Base-by-base conservation (phyloP, 2,888 invertebrate species). In the Papilio elwesi region DNA sequence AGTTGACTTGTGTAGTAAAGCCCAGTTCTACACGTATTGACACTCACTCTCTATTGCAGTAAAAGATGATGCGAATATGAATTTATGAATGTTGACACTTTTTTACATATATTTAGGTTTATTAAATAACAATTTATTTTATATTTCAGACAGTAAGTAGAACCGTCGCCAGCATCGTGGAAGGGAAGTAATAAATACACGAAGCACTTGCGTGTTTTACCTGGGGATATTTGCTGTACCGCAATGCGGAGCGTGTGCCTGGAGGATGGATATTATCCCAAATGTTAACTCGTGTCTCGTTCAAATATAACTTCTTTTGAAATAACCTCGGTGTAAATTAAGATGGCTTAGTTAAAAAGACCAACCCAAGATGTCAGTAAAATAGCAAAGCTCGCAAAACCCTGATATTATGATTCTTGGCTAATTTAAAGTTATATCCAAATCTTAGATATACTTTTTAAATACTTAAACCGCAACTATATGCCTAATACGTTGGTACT, bases 121-220 rank as follows among this genome's bases (percentile, higher is more conserved):
- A 53, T 48, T 65, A 64, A 55, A 55, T 64, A n/a, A 55, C 36
- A 26, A 55, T 36, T 36, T 57, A 43, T 59, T 59, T 26, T 15
- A 59, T 36, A 62, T 52, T 52, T 47, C 47, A n/a, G 36, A 52
- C 67, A 71, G 71, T 71, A 63, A 63, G 38, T 62, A 43, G 63
- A 52, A 71, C 62, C 62, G 62, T 71, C 62, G 62, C 12, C 67
- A 71, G 55, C 43, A 70, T 48, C 48, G 47, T 59, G 62, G 67
- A 62, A 67, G 67, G 62, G 71, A 71, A 71, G 71, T 62, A 67
- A 71, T 71, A 71, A 71, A 71, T 71, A 71, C 67, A 66, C 62
- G 59, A 67, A 53, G 71, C 67, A 71, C 66, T 71, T 71, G 71
- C 62, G 69, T 69, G 71, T 71, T 71, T 71, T 71, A 71, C 71